Evolutionary conservation across 2,888 invertebrate genomes (phyloP), one percentile per base, ranked within the genome.

Genomic region (Eucera pruinosa): DNA sequence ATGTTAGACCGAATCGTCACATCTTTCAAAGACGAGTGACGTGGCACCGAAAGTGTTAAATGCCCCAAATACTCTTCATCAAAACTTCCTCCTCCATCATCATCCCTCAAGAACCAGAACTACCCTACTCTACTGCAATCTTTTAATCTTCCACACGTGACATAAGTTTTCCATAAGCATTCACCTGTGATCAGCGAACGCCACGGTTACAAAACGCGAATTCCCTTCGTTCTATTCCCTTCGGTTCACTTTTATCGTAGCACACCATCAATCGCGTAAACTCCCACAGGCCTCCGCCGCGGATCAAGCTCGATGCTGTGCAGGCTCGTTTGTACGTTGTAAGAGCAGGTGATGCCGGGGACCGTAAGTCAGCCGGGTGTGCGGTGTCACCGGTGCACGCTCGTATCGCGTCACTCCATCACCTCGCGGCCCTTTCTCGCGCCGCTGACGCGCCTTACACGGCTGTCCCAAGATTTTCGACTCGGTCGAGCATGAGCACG

Each of bases 351-450:
- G 88, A 86, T 66, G 74, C 54, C 54, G 25, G 48, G 55, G 69
- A 70, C 50, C 74, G 81, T 86, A 85, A 83, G 85, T 86, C 80
- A 87, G 80, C 84, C 86, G 79, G 82, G 81, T 86, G 83, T 78
- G 68, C 81, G 71, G 68, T 85, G 86, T 84, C 84, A 83, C 80
- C 82, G 78, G 67, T 65, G 76, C 30, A 20, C 65, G 64, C 68
- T 78, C 69, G 76, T 86, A 87, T 87, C 87, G 82, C 72, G 67
- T 81, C 78, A 72, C 78, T 85, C 80, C 75, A 87, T 87, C 86
- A 87, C 84, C 80, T 83, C 72, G 64, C 64, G 75, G 62, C 71
- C 41, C 70, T 79, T 83, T 83, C 69, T 80, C 81, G 62, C 65
- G 61, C 55, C 68, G 68, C 66, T 73, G 52, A 61, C 55, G 58